These are phyloP conservation scores for Gymnocypris eckloni DNA, from an alignment of 2,797 vertebrate genomes.

Conservation along the genomic window DNA sequence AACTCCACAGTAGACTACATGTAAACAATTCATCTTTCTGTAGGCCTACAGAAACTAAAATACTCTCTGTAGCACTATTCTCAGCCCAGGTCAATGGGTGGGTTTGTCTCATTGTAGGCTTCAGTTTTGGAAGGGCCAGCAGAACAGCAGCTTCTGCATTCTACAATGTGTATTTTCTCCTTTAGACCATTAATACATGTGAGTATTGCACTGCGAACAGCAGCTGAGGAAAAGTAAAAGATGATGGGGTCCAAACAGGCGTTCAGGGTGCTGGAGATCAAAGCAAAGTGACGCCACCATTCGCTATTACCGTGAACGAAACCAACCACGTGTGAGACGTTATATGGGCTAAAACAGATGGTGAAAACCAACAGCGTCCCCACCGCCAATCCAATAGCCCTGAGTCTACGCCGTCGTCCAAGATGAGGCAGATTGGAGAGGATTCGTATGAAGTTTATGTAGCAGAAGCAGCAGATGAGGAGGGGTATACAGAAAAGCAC, in stretches of 20 bases:
- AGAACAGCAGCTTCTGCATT: slow-evolving; percentile 43
- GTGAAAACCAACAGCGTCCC: slow-evolving; percentile 84
- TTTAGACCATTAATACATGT: slow-evolving; percentile 67
- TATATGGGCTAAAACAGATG: slow-evolving; percentile 87
- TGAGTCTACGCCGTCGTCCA: slow-evolving; percentile 70
- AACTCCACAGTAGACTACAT: neutral
- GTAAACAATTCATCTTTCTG: neutral
- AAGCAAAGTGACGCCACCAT: slow-evolving; percentile 75
- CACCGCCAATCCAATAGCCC: slow-evolving; percentile 81
- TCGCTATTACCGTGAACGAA: slow-evolving; percentile 72
- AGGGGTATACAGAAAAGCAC: slow-evolving; percentile 85
- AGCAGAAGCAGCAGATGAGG: slow-evolving; percentile 86
- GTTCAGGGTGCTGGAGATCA: slow-evolving; percentile 87
- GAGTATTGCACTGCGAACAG: slow-evolving; percentile 78
- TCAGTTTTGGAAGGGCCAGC: slow-evolving; percentile 33
- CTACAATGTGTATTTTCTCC: slow-evolving; percentile 67
- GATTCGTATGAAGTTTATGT: slow-evolving; percentile 82
- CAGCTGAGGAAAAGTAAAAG: slow-evolving; percentile 87
- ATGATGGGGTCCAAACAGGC: slow-evolving; percentile 88
- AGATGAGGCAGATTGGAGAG: slow-evolving; percentile 79
- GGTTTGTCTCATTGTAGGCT: neutral
- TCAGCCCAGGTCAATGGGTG: too few relatives aligned
- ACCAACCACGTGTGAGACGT: slow-evolving; percentile 86
- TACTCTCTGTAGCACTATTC: neutral
- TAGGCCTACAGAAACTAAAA: neutral